phyloP scores from a whole-genome alignment of 2,797 vertebrate species.

The Bradypodion pumilum region DNA sequence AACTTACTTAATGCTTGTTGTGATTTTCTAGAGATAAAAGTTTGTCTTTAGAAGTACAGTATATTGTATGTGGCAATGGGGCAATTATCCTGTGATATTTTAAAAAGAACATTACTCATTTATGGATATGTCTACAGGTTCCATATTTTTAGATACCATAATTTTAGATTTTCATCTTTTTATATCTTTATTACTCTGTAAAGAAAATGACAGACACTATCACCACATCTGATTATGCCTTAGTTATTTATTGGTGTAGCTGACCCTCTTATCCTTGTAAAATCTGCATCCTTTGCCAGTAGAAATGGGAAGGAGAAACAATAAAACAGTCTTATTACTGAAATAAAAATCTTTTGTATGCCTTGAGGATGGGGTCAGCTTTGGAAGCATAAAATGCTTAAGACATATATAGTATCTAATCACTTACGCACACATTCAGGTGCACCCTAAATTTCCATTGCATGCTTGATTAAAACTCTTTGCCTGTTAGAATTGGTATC shows the following conservation, averaged over 20 bases:
- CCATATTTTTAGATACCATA: background rate
- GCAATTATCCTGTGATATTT: background rate
- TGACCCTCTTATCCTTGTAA: background rate
- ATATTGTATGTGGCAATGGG: background rate
- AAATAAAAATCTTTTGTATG: background rate
- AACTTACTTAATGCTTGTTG: background rate
- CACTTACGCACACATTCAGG: background rate
- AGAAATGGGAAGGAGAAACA: background rate
- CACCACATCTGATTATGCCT: background rate
- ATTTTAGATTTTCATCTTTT: too few species aligned
- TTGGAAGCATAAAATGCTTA: background rate
- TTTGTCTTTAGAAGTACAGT: background rate
- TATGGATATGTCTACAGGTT: background rate
- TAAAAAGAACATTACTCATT: background rate
- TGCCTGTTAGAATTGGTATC: slow-evolving; percentile 44
- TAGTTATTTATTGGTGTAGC: background rate
- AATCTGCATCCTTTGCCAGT: background rate
- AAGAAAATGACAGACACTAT: background rate
- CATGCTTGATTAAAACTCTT: slow-evolving; percentile 25
- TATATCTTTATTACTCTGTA: background rate
- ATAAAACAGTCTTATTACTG: background rate
- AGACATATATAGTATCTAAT: background rate
- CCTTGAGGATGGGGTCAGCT: background rate
- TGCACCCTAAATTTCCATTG: slow-evolving; percentile 46
- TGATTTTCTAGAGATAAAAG: background rate